Base-by-base conservation (phyloP, 2,797 vertebrate genomes). In the Coendou prehensilis region DNA sequence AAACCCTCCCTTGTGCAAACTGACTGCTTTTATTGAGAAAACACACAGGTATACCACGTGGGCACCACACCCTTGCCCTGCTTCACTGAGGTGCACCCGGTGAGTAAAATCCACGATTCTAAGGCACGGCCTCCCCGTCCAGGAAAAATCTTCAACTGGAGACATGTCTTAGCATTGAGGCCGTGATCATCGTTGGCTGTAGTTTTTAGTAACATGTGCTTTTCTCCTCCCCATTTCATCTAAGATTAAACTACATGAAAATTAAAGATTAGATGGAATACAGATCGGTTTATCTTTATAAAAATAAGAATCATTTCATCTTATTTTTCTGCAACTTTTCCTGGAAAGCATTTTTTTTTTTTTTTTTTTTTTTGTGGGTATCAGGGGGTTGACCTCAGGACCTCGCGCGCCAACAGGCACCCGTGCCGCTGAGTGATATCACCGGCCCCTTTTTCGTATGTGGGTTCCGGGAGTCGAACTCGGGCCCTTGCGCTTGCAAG, bases 201-300 rank as follows among this genome's bases (percentile, higher is more conserved):
- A 83, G 50, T 71, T 52, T 59, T 80, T 41, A 56, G 47, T 75
- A 81, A 17, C 61, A 52, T 6, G 47, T 52, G 59, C 9, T 50
- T 79, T 78, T 47, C 41, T 22, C n/a, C 33, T 79, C 47, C 23
- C 18, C 67, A 69, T 54, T 87, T 82, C 30, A 87, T 33, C 28
- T 86, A 89, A 92, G 41, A 89, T 76, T 90, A 87, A 87, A 91
- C 20, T 56, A 76, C n/a, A 83, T 26, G 22, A 47, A 75, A 47
- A 47, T 45, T 47, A 75, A 81, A 59, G 41, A 93, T 52, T 93
- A 89, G 56, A n/a, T 64, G 22, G 54, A 84, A 83, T 45, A 73
- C 22, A 89, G 50, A 64, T 89, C 67, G 33, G 47, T 57, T 94
- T 87, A 83, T 47, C 47, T 37, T 64, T 22, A 76, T 76, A 89